Evolutionary conservation across 1,140 invertebrate species (phyloP).

Genomic region (Caenorhabditis latens): DNA sequence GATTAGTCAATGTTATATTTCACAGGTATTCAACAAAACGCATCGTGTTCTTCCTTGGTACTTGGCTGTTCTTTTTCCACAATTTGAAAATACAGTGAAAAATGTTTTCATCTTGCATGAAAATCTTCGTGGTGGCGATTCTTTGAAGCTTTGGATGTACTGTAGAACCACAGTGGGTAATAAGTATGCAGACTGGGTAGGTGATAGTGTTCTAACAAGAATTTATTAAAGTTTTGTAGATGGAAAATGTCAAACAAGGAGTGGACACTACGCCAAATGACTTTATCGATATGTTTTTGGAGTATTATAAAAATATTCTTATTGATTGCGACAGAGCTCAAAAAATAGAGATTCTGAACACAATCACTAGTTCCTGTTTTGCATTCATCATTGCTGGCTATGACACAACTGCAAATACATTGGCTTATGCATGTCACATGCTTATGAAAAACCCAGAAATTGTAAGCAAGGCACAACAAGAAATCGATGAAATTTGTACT

Average conservation of each 20-base stretch:
- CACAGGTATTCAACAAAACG: neutral
- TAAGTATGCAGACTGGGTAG: neutral
- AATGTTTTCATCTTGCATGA: neutral
- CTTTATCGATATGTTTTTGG: constrained; percentile 72
- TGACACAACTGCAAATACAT: constrained; percentile 84
- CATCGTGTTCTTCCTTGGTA: constrained; percentile 1
- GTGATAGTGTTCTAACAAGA: neutral
- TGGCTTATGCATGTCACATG: constrained; percentile 83
- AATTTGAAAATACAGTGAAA: neutral
- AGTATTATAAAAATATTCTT: constrained; percentile 64
- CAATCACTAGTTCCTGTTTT: constrained; percentile 67
- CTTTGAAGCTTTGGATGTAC: neutral
- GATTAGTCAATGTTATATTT: neutral
- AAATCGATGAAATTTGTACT: constrained; percentile 81
- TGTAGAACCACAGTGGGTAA: neutral
- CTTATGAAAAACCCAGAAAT: constrained; percentile 82
- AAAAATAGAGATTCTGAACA: neutral
- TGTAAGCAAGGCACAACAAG: constrained; percentile 81
- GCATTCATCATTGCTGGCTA: constrained; percentile 81
- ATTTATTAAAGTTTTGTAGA: neutral
- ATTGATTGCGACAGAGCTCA: constrained; percentile 30
- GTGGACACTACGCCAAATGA: constrained; percentile 50
- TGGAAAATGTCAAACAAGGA: neutral
- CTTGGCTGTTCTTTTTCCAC: neutral
- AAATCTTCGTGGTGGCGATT: neutral